A percentile compares a stretch with the other conserved stretches of the same genome.
These are phyloP conservation scores for Microplitis demolitor DNA, from an alignment of 1,140 invertebrate species.

Conservation along the genomic window DNA sequence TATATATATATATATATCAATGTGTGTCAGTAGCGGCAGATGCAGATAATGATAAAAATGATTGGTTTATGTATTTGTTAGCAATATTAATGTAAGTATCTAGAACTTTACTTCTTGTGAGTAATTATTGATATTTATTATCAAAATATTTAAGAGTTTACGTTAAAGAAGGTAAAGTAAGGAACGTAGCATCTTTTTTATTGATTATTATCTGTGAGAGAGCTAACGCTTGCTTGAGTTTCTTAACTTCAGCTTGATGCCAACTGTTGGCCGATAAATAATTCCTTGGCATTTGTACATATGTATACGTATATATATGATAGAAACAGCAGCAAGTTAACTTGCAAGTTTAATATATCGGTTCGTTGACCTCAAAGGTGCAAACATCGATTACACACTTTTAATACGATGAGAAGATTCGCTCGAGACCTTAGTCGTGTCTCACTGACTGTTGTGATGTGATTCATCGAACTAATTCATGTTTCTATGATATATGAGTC, in stretches of 20 bases:
- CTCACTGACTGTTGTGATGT: neutral
- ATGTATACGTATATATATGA: neutral
- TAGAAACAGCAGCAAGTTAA: constrained; percentile 22
- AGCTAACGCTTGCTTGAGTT: constrained; percentile 20
- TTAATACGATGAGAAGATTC: constrained; percentile 16
- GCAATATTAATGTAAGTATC: too few species aligned
- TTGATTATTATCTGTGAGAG: constrained; percentile 17
- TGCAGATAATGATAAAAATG: too few species aligned
- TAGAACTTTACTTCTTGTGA: too few species aligned
- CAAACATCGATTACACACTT: constrained; percentile 24
- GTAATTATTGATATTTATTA: neutral
- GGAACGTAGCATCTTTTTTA: constrained; percentile 12
- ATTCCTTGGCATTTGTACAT: constrained; percentile 10
- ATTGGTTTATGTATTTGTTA: too few species aligned
- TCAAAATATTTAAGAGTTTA: neutral
- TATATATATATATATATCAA: too few species aligned
- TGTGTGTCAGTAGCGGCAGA: too few species aligned
- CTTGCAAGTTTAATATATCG: constrained; percentile 22
- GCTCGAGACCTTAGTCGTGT: neutral
- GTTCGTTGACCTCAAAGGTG: constrained; percentile 25
- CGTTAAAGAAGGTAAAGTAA: neutral
- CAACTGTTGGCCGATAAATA: constrained; percentile 28
- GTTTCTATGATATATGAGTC: neutral
- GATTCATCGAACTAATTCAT: neutral
- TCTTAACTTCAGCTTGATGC: neutral